A percentile compares a stretch with the other conserved stretches of the same genome.
phyloP scores from a whole-genome alignment of 2,888 invertebrate species.

The Cylindroiulus punctatus region DNA sequence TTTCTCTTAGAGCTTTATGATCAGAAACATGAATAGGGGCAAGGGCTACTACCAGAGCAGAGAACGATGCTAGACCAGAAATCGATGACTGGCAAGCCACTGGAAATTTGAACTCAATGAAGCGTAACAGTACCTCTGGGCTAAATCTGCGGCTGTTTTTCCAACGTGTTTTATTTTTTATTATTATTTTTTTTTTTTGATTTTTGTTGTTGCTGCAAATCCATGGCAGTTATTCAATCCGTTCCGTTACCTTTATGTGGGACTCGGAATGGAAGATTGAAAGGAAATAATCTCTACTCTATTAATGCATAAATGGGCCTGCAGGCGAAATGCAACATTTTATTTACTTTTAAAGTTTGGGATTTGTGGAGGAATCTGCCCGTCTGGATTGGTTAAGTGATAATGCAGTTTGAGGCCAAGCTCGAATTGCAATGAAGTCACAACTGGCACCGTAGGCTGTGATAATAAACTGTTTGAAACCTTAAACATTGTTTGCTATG shows the following conservation, averaged over 20 bases:
- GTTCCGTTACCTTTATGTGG: background rate
- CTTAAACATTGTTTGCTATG: too few species aligned
- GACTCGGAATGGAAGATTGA: background rate
- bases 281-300: background rate
- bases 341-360: background rate
- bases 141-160: constrained; percentile 16
- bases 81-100: constrained; percentile 35
- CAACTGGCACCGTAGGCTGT: too few species aligned
- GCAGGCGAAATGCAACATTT: background rate
- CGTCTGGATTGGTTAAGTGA: too few species aligned
- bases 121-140: background rate
- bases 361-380: too few species aligned
- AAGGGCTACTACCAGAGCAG: constrained; percentile 2
- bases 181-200: too few species aligned
- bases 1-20: constrained; percentile 28
- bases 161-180: background rate
- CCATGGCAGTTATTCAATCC: background rate
- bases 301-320: background rate
- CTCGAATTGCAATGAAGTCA: too few species aligned
- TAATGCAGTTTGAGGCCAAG: too few species aligned
- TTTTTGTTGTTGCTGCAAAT: background rate
- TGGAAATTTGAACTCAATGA: constrained; percentile 28
- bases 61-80: background rate
- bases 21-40: constrained; percentile 29
- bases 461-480: too few species aligned